Conservation (phyloP, 2,888 invertebrate genomes). For the Cantharis nigra region DNA sequence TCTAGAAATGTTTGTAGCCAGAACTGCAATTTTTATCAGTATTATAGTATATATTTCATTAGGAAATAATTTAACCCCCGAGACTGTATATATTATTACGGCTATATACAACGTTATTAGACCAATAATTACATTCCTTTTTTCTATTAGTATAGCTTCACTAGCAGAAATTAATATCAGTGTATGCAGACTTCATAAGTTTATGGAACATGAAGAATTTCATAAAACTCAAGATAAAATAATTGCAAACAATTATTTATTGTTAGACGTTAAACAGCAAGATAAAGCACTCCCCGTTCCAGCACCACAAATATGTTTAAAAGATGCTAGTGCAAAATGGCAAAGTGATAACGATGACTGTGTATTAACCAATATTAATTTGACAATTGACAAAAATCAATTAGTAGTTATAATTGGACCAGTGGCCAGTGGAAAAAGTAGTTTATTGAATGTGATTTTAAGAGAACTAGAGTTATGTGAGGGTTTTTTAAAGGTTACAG, state of each 20-base stretch:
- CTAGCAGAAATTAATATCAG: constrained; percentile 81
- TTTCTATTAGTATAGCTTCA: constrained; percentile 84
- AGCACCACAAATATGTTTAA: constrained; percentile 58
- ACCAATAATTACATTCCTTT: constrained; percentile 87
- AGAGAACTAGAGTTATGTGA: constrained; percentile 55
- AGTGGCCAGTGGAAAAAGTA: constrained; percentile 71
- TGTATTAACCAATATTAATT: constrained; percentile 44
- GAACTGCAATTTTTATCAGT: constrained; percentile 85
- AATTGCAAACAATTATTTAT: not conserved
- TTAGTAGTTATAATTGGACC: constrained; percentile 67
- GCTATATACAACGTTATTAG: constrained; percentile 89
- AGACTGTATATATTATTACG: constrained; percentile 85
- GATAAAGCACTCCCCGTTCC: not conserved
- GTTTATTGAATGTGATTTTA: constrained; percentile 56
- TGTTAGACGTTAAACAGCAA: constrained; percentile 3
- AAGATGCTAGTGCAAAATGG: constrained; percentile 74
- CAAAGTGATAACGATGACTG: constrained; percentile 39
- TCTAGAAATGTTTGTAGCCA: constrained; percentile 85
- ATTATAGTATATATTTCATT: constrained; percentile 76
- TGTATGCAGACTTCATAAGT: constrained; percentile 69
- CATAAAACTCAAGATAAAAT: constrained; percentile 37
- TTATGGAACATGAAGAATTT: constrained; percentile 58
- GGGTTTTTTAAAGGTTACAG: constrained; percentile 57
- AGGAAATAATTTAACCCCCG: constrained; percentile 76
- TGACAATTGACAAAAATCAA: constrained; percentile 50